A percentile compares a stretch with the other conserved stretches of the same genome.
These are phyloP conservation scores for Pogoniulus pusillus DNA, from an alignment of 2,797 vertebrate species.

Conservation along the genomic window DNA sequence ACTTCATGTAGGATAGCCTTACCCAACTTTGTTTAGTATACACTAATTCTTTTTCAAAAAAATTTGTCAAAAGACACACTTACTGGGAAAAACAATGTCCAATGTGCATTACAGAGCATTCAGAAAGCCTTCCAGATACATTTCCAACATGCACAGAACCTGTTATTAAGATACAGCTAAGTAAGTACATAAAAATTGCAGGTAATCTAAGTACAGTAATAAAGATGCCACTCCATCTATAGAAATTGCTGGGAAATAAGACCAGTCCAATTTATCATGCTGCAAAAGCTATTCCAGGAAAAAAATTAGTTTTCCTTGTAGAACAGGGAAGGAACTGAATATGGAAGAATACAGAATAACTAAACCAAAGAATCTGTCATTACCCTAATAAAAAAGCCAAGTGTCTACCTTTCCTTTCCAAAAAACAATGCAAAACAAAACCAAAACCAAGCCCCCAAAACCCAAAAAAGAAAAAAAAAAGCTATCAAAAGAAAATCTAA, in stretches of 20 bases:
- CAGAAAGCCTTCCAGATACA: background rate
- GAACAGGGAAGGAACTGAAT: background rate
- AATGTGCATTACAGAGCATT: background rate
- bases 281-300: background rate
- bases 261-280: background rate
- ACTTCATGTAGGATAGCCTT: background rate
- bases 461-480: no score
- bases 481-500: background rate
- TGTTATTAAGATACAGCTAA: background rate
- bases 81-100: background rate
- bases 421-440: no score
- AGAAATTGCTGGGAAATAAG: background rate
- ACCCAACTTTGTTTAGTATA: background rate
- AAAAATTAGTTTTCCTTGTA: background rate
- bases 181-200: background rate
- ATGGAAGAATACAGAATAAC: background rate
- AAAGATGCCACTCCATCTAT: background rate
- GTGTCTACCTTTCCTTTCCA: background rate
- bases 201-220: background rate
- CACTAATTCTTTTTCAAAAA: background rate
- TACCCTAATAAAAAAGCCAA: background rate
- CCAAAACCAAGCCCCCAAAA: no score
- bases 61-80: background rate
- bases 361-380: background rate
- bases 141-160: background rate